phyloP scores from a whole-genome alignment of 2,888 invertebrate species.

The Rhagonycha fulva region DNA sequence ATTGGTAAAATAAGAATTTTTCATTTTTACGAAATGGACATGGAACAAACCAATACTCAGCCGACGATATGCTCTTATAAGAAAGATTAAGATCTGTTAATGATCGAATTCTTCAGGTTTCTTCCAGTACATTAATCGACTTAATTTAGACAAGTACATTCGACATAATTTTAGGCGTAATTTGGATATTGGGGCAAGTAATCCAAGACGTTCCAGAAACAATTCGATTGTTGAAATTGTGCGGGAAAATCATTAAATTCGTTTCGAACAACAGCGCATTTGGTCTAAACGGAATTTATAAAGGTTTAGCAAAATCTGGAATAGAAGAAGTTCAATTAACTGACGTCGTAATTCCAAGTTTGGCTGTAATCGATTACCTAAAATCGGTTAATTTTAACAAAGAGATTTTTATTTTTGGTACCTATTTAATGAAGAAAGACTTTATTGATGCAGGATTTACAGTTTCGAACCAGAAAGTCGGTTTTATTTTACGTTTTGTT shows the following conservation, averaged over 20 bases:
- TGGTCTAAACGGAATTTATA: slow-evolving; percentile 46
- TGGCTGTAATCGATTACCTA: slow-evolving; percentile 60
- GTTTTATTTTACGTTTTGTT: slow-evolving; percentile 35
- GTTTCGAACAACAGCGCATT: slow-evolving; percentile 41
- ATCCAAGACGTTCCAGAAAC: slow-evolving; percentile 57
- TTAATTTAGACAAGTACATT: too few species aligned
- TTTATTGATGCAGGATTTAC: slow-evolving; percentile 56
- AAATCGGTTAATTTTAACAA: slow-evolving; percentile 59
- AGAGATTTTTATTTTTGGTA: slow-evolving; percentile 57
- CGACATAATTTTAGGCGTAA: slow-evolving; percentile 57
- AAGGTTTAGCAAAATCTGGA: slow-evolving; percentile 23
- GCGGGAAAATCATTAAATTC: slow-evolving; percentile 55
- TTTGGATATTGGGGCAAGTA: slow-evolving; percentile 52
- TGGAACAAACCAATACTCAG: too few species aligned
- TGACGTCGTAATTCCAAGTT: slow-evolving; percentile 58
- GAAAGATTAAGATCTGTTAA: too few species aligned
- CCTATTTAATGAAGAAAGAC: slow-evolving; percentile 50
- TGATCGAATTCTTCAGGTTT: too few species aligned
- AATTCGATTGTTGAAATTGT: slow-evolving; percentile 54
- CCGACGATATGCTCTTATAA: too few species aligned
- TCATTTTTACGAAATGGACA: too few species aligned
- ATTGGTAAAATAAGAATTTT: too few species aligned
- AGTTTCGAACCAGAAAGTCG: slow-evolving; percentile 54
- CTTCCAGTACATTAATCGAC: too few species aligned
- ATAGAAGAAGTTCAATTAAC: slow-evolving; percentile 43